A percentile compares a stretch with the other conserved stretches of the same genome.
phyloP scores from a whole-genome alignment of 1,140 invertebrate genomes.

The Halictus rubicundus region DNA sequence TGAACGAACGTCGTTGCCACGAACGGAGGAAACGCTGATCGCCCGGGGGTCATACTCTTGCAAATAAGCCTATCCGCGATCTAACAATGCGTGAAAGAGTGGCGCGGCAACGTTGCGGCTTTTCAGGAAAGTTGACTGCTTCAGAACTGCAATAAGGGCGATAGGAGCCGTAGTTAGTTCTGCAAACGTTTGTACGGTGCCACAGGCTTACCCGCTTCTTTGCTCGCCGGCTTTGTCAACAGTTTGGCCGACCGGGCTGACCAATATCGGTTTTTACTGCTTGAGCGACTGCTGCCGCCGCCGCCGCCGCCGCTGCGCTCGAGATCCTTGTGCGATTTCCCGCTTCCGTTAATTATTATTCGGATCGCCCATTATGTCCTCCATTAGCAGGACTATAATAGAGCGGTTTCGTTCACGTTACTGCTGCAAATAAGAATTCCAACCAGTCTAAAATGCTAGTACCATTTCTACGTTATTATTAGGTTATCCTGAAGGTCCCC shows the following conservation, averaged over 20 bases:
- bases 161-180: neutral
- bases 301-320: too few relatives aligned
- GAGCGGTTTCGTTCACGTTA: too few relatives aligned
- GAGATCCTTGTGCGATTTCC: neutral
- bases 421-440: too few relatives aligned
- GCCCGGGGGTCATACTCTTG: too few relatives aligned
- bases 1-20: neutral
- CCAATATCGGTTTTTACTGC: constrained; percentile 26
- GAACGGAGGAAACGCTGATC: neutral
- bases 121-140: neutral
- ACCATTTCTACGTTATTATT: too few relatives aligned
- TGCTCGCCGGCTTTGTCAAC: neutral
- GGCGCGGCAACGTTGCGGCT: neutral
- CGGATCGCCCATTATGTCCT: too few relatives aligned
- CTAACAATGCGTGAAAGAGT: neutral
- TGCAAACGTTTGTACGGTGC: constrained; percentile 1
- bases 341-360: too few relatives aligned
- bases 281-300: neutral
- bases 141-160: neutral
- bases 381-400: too few relatives aligned
- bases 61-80: neutral
- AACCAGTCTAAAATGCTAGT: too few relatives aligned
- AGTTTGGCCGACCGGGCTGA: neutral
- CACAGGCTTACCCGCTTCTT: neutral
- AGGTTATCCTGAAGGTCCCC: too few relatives aligned